phyloP scores from a whole-genome alignment of 2,888 invertebrate species.

The Lasiommata megera region DNA sequence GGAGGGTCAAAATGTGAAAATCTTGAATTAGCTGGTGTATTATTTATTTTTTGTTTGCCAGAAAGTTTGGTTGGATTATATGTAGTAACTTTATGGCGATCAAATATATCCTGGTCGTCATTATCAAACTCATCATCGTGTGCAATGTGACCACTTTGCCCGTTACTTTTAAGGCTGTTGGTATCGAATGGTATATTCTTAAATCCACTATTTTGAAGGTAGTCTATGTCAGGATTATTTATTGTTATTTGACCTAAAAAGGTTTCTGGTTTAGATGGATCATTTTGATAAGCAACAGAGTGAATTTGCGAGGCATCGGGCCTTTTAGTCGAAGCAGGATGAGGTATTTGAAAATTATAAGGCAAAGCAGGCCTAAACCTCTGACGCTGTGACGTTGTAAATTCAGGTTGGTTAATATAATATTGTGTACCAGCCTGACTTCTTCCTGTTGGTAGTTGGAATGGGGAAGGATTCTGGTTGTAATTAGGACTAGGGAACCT shows the following conservation, averaged over 20 bases:
- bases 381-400: constrained; percentile 58
- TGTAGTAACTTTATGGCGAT: constrained; percentile 70
- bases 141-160: constrained; percentile 63
- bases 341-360: constrained; percentile 69
- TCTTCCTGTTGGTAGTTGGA: constrained; percentile 72
- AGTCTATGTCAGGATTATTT: constrained; percentile 81
- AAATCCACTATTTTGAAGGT: constrained; percentile 68
- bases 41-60: constrained; percentile 62
- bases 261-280: constrained; percentile 83
- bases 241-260: constrained; percentile 83
- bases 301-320: constrained; percentile 82
- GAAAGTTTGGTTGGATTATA: constrained; percentile 69
- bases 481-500: constrained; percentile 73
- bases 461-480: constrained; percentile 75
- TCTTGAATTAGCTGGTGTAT: constrained; percentile 53
- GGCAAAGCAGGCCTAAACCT: constrained; percentile 68
- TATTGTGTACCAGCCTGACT: constrained; percentile 71
- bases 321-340: constrained; percentile 75
- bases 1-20: constrained; percentile 52
- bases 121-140: constrained; percentile 67
- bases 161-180: constrained; percentile 73
- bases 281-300: constrained; percentile 79
- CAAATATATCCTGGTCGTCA: constrained; percentile 69
- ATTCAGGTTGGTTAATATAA: constrained; percentile 74
- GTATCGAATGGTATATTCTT: constrained; percentile 73